A percentile compares a stretch with the other conserved stretches of the same genome.
Conservation (phyloP, 2,113 vertebrate genomes). For the Gallinago jamesoni region DNA sequence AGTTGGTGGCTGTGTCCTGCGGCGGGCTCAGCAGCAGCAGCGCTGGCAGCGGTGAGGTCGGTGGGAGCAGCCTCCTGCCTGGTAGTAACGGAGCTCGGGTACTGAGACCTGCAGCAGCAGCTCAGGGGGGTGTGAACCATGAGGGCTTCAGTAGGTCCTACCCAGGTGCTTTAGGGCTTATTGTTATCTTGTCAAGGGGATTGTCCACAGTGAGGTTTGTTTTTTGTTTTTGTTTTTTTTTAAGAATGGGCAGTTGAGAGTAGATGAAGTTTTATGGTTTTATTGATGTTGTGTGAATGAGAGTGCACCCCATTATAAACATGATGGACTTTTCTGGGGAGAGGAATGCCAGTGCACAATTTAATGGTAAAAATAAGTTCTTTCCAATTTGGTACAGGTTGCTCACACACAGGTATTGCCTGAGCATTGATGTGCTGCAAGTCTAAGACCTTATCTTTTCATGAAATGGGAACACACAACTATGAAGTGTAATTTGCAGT, state of each 20-base stretch:
- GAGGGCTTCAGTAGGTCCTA: background rate
- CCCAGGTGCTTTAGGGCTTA: background rate
- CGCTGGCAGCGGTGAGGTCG: too few relatives aligned
- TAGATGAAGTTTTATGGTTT: background rate
- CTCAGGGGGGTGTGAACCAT: too few relatives aligned
- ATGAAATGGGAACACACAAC: background rate
- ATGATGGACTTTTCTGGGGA: background rate
- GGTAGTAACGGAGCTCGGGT: background rate
- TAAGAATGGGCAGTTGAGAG: background rate
- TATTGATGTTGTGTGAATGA: background rate
- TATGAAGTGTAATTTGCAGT: background rate
- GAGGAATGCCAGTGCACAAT: background rate
- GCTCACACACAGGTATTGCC: background rate
- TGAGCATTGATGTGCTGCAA: background rate
- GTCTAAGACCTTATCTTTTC: background rate
- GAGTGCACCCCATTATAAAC: background rate
- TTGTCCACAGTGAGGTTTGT: background rate
- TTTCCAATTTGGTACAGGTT: background rate
- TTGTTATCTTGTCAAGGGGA: background rate
- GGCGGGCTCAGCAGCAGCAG: background rate
- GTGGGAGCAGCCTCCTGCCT: background rate
- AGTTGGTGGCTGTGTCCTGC: background rate
- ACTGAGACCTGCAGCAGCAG: background rate
- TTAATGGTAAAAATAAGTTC: background rate
- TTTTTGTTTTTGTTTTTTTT: background rate